Base-by-base conservation (phyloP, 2,888 invertebrate genomes). In the Mimachlamys varia region DNA sequence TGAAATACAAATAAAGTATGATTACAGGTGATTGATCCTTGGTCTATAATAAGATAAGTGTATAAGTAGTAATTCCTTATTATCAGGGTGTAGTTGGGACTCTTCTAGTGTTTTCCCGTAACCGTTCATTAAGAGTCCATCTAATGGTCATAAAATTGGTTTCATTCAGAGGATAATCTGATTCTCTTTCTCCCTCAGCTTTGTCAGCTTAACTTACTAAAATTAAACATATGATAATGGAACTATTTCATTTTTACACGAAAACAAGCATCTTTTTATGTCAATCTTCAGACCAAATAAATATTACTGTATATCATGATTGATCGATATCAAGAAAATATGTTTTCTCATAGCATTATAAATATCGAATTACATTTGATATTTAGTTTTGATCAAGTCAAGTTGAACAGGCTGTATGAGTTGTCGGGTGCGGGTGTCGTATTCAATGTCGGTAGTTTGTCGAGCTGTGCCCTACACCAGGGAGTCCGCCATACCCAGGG, bases 111-210 rank as follows among this genome's bases (percentile, higher is more conserved):
- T 33, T 76, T 1, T 76, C 33, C 76, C 15, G 33, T 76, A 33
- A 33, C 76, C 76, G 13, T 33, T 76, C 33, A 76, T 76, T 76
- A 76, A 33, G 27, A 33, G 62, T 62, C 33, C 76, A 76, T 76
- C 76, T 76, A 76, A 76, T 76, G 76, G 76, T 76, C 76, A 76
- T 76, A 76, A 76, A 76, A 76, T 76, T 76, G 76, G 76, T 76
- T 76, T 76, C 76, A 76, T 76, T 76, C 76, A 76, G 27, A 76
- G 76, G 12, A 33, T 33, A 33, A 33, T 76, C 13, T 10, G 5
- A 76, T 33, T 27, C 33, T 17, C 33, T 27, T 33, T 13, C 27
- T 33, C 4, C 7, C 4, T 27, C 27, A 27, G 76, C 0, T 13
- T 4, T 27, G 76, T 76, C 15, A 33, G 76, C 76, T 76, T 76